Conservation (phyloP, 2,888 invertebrate species). For the Emesis furor region DNA sequence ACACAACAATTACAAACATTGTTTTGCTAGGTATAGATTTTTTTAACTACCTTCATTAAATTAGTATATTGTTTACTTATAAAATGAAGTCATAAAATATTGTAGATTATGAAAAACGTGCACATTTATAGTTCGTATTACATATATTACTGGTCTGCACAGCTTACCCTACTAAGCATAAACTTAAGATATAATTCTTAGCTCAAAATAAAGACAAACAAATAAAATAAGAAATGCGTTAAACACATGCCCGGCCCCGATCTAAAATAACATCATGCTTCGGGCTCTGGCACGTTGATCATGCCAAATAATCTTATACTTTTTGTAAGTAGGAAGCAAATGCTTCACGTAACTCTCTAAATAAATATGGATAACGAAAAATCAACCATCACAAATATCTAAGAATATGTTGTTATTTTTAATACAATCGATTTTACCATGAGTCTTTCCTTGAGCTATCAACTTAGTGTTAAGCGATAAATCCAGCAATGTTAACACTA, state of each 20-base stretch:
- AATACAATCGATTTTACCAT: conserved; percentile 93
- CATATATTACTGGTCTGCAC: background rate
- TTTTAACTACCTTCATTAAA: no score
- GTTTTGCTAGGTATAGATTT: no score
- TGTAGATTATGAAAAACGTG: background rate
- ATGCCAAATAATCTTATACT: conserved; percentile 52
- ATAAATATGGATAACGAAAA: background rate
- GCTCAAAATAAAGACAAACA: conserved; percentile 78
- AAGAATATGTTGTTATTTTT: conserved; percentile 26
- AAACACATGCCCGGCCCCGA: conserved; percentile 81
- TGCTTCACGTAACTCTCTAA: background rate
- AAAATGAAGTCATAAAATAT: background rate
- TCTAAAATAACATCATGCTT: conserved; percentile 84
- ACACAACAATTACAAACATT: no score
- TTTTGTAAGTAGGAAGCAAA: conserved; percentile 9
- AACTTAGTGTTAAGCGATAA: conserved; percentile 94
- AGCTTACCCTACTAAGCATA: background rate
- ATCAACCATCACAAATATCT: background rate
- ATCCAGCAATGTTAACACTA: conserved; percentile 94
- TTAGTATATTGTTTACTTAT: background rate
- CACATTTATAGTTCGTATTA: conserved; percentile 23
- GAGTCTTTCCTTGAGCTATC: conserved; percentile 95
- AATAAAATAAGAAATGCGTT: conserved; percentile 80
- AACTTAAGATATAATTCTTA: conserved; percentile 26
- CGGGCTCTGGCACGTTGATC: conserved; percentile 39